Percentiles rank a stretch among this genome's conserved stretches.
Conservation (phyloP, 2,797 vertebrate species). For the Miichthys miiuy region DNA sequence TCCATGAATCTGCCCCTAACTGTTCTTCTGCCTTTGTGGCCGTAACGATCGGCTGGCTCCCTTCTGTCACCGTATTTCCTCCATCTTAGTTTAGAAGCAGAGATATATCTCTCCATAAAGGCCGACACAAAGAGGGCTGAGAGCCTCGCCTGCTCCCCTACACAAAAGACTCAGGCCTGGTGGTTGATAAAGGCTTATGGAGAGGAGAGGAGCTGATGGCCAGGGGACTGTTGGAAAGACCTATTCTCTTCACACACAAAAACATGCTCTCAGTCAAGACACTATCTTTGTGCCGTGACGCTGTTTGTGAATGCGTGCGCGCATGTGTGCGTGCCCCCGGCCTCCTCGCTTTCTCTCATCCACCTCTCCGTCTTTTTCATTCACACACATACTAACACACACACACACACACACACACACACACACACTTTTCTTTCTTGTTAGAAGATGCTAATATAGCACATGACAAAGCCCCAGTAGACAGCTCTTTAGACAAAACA, state of each 20-base stretch:
- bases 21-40: conserved; percentile 82
- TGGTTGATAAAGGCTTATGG: conserved; percentile 78
- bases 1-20: conserved; percentile 85
- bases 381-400: conserved; percentile 40
- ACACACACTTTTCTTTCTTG: conserved; percentile 56
- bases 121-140: conserved; percentile 76
- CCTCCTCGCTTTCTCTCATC: conserved; percentile 46
- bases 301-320: conserved; percentile 67
- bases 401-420: conserved; percentile 15
- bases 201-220: conserved; percentile 72
- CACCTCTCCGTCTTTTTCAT: conserved; percentile 34
- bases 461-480: conserved; percentile 74
- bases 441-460: conserved; percentile 79
- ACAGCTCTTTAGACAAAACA: conserved; percentile 72
- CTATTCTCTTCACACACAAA: conserved; percentile 82
- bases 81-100: conserved; percentile 82
- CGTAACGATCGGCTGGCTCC: conserved; percentile 79
- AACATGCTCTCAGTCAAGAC: conserved; percentile 78
- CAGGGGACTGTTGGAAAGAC: conserved; percentile 67
- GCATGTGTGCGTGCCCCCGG: conserved; percentile 15
- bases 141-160: conserved; percentile 53
- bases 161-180: conserved; percentile 76
- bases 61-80: conserved; percentile 84
- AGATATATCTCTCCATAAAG: conserved; percentile 84
- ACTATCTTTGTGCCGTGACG: conserved; percentile 63